Evolutionary conservation across 2,888 invertebrate genomes (phyloP), one percentile per base, ranked within the genome.

Genomic region (Myathropa florea): DNA sequence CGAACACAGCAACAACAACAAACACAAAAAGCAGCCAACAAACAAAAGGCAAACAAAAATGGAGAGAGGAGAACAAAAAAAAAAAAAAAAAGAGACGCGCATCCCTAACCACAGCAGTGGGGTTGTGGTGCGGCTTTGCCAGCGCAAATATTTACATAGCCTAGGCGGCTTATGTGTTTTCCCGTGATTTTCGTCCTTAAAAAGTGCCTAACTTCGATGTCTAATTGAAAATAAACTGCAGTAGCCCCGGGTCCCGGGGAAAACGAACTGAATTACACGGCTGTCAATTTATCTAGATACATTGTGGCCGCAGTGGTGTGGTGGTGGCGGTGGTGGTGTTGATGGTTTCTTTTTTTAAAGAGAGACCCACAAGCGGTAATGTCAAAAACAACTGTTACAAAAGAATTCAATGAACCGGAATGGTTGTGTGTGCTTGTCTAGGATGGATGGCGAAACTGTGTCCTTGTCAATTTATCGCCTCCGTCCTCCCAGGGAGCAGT

Each of bases 371-470:
- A 73, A 73, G 64, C 73, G 59, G 91, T 91, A 92, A 92, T 91
- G 92, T 93, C 92, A 92, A 90, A 91, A 92, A 92, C 93, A 93
- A 93, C 92, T 93, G 93, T 92, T 93, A 91, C 93, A 91, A 93
- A 93, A 91, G 92, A 90, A 91, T 90, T 91, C 93, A 93, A 93
- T 93, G 93, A 93, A 91, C 91, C 92, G 93, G 93, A 93, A 93
- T 91, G 90, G 83, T 82, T 84, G 61, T 61, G 33, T 73, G 72
- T 78, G 81, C 85, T 77, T 77, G 68, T 26, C 65, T 67, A 61
- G 65, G 59, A 78, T 68, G 30, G 57, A 14, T 24, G 57, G 57
- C 57, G 57, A 57, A 24, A 12, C 23, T 10, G 60, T 67, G 65
- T 80, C 72, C 72, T 80, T 83, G 70, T 82, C 82, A 86, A 86